Evolutionary conservation across 2,797 vertebrate species (phyloP).

Genomic region (Buceros bicornis): DNA sequence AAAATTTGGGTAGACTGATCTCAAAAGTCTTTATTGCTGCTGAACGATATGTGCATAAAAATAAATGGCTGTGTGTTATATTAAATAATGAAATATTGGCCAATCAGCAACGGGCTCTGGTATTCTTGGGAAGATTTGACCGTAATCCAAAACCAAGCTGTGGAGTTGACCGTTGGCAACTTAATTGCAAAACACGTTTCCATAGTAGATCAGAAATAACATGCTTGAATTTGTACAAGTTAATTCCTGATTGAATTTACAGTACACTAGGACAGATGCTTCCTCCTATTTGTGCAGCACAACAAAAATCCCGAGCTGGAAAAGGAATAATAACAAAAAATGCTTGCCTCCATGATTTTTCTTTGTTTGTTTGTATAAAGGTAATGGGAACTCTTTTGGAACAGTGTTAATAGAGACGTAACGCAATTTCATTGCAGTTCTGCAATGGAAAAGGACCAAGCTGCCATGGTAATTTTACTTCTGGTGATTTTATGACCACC

Average conservation of each 20-base stretch:
- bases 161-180: not conserved
- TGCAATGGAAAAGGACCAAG: not conserved
- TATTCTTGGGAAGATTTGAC: not conserved
- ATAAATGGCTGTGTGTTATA: not conserved
- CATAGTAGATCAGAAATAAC: not conserved
- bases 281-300: not conserved
- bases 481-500: not conserved
- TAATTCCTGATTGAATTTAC: conserved; percentile 33
- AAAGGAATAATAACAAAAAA: not conserved
- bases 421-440: not conserved
- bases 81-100: not conserved
- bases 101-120: not conserved
- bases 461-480: not conserved
- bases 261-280: not conserved
- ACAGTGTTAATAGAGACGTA: not conserved
- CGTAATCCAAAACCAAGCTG: not conserved
- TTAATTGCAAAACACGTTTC: conserved; percentile 38
- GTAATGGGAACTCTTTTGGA: not conserved
- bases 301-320: not conserved
- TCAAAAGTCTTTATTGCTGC: not conserved
- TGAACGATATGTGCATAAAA: not conserved
- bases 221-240: not conserved
- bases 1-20: not conserved
- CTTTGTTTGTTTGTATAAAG: not conserved
- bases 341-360: not conserved